Percentiles rank a stretch among this genome's conserved stretches.
Conservation (phyloP, 2,113 vertebrate genomes). For the Hydrochoerus hydrochaeris region DNA sequence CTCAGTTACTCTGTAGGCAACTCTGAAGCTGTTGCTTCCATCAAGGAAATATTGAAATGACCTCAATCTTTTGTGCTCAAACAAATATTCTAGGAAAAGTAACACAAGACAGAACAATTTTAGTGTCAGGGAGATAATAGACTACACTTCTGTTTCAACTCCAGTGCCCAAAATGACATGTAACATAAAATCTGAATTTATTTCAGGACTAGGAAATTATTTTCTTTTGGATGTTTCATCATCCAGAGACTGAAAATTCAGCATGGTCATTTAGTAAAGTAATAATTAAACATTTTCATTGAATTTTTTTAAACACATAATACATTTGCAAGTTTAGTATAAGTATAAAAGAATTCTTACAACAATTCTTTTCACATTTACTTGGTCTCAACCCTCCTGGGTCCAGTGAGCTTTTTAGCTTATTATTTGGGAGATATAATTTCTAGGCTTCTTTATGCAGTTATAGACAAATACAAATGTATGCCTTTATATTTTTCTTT, state of each 20-base stretch:
- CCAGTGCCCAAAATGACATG: conserved; percentile 13
- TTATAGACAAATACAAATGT: neutral
- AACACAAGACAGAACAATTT: neutral
- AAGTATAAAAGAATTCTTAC: no score
- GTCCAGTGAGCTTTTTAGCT: neutral
- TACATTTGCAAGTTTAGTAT: neutral
- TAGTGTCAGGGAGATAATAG: neutral
- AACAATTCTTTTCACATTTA: neutral
- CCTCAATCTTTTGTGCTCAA: conserved; percentile 28
- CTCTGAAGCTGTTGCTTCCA: neutral
- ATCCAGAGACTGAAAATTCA: neutral
- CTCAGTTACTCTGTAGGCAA: neutral
- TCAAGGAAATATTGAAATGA: conserved; percentile 21
- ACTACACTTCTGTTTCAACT: neutral
- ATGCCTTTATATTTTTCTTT: neutral
- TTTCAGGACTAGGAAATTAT: neutral
- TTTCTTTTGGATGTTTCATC: conserved; percentile 14
- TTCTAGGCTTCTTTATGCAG: neutral
- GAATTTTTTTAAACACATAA: neutral
- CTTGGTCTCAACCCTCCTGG: neutral
- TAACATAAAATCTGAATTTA: conserved; percentile 23
- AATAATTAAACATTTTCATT: conserved; percentile 16
- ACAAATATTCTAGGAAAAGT: conserved; percentile 19
- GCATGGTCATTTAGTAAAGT: neutral
- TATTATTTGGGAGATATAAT: neutral